These are phyloP conservation scores for Epinephelus coioides DNA, from an alignment of 2,797 vertebrate genomes.

Conservation along the genomic window DNA sequence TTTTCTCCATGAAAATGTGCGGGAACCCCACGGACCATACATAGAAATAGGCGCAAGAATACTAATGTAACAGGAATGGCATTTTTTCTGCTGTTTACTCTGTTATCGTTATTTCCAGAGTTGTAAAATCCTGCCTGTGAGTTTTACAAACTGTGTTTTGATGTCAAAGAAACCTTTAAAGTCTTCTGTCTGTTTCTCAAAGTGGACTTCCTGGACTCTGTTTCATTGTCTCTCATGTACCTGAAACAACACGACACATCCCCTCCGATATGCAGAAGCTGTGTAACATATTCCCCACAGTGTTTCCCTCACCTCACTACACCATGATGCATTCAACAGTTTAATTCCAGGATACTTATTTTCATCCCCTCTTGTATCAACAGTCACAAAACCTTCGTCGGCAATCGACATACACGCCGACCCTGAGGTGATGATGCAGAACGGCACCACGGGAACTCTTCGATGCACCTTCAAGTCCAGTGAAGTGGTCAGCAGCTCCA, in stretches of 20 bases:
- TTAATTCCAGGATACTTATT: not conserved
- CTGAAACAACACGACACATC: conserved; percentile 14
- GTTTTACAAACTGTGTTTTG: not conserved
- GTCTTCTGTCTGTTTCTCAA: not conserved
- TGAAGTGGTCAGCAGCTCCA: conserved; percentile 84
- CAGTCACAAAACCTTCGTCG: conserved; percentile 73
- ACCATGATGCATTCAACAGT: not conserved
- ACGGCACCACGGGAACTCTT: conserved; percentile 91
- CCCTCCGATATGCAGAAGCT: not conserved
- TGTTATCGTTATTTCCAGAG: not conserved
- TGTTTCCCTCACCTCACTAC: no score
- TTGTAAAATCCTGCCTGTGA: not conserved
- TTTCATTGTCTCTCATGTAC: conserved; percentile 14
- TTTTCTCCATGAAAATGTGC: no score
- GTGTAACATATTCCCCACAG: not conserved
- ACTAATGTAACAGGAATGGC: no score
- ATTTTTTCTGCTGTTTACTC: not conserved
- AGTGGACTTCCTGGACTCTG: conserved; percentile 8
- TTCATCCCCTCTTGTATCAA: not conserved
- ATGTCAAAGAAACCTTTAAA: not conserved
- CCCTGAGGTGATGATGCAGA: conserved; percentile 89
- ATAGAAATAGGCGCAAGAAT: no score
- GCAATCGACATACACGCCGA: conserved; percentile 89
- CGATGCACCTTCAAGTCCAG: conserved; percentile 90
- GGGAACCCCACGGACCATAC: no score